Conservation (phyloP, 2,888 invertebrate genomes). For the Cerastoderma edule region DNA sequence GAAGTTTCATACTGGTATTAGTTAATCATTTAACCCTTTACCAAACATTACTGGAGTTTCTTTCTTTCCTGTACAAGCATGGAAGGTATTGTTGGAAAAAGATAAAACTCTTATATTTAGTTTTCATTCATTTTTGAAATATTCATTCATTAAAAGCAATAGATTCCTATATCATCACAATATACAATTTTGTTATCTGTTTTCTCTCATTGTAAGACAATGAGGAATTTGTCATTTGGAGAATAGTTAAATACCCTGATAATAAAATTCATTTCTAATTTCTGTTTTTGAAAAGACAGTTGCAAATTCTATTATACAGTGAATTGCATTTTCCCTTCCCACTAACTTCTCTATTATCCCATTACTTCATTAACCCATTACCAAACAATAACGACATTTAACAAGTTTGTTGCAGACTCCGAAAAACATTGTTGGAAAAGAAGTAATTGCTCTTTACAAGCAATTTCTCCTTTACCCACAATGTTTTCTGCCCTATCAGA, state of each 20-base stretch:
- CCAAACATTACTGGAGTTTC: too few species aligned
- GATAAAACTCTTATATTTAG: too few species aligned
- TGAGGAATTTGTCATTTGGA: too few species aligned
- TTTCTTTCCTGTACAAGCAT: too few species aligned
- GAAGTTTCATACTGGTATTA: constrained; percentile 24
- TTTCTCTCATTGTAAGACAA: too few species aligned
- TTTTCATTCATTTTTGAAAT: too few species aligned
- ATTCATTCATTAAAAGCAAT: too few species aligned
- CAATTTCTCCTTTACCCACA: background rate
- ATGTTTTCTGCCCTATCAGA: too few species aligned
- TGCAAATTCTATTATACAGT: too few species aligned
- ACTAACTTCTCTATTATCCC: background rate
- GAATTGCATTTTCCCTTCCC: background rate
- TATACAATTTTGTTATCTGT: too few species aligned
- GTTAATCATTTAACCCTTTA: constrained; percentile 26
- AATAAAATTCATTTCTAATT: constrained; percentile 28
- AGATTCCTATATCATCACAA: too few species aligned
- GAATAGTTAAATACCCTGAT: constrained; percentile 18
- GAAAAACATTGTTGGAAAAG: constrained; percentile 6
- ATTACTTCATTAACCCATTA: background rate
- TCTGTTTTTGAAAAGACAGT: constrained; percentile 6
- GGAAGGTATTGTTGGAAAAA: too few species aligned
- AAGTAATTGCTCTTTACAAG: background rate
- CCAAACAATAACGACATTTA: background rate
- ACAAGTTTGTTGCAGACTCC: background rate